Conservation (phyloP, 1,140 invertebrate genomes). For the Rhizoglyphus robini region DNA sequence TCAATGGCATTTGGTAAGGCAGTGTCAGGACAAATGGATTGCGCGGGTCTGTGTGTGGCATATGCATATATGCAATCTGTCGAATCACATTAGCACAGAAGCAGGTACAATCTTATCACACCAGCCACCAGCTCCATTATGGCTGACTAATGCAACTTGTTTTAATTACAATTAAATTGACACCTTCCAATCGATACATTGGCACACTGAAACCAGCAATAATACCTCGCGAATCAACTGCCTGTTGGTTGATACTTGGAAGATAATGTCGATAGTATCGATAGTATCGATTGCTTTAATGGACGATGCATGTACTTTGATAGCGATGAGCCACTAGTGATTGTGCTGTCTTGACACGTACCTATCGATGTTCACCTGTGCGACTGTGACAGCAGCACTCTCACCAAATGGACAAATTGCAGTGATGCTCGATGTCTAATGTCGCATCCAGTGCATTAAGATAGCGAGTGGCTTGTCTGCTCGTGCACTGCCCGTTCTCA, state of each 20-base stretch:
- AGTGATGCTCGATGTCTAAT: too few species aligned
- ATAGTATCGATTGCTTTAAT: neutral
- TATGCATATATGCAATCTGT: neutral
- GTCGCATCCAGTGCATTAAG: conserved; percentile 12
- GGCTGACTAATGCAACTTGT: neutral
- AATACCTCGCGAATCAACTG: neutral
- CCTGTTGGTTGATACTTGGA: too few species aligned
- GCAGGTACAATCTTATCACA: conserved; percentile 7
- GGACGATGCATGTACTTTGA: neutral
- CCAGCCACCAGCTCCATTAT: neutral
- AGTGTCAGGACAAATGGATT: too few species aligned
- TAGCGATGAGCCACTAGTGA: neutral
- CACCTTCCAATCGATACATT: conserved; percentile 7
- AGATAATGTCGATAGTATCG: too few species aligned
- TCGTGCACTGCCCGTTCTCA: conserved; percentile 1
- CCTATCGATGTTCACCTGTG: too few species aligned
- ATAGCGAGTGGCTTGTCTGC: neutral
- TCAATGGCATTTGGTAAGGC: neutral
- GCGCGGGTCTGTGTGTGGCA: too few species aligned
- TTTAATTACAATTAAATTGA: conserved; percentile 3
- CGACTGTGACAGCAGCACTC: too few species aligned
- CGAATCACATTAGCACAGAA: neutral
- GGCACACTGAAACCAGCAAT: neutral
- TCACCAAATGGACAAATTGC: too few species aligned
- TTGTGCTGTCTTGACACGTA: too few species aligned